Conservation (phyloP, 2,797 vertebrate genomes). For the Gobio occitaniae region DNA sequence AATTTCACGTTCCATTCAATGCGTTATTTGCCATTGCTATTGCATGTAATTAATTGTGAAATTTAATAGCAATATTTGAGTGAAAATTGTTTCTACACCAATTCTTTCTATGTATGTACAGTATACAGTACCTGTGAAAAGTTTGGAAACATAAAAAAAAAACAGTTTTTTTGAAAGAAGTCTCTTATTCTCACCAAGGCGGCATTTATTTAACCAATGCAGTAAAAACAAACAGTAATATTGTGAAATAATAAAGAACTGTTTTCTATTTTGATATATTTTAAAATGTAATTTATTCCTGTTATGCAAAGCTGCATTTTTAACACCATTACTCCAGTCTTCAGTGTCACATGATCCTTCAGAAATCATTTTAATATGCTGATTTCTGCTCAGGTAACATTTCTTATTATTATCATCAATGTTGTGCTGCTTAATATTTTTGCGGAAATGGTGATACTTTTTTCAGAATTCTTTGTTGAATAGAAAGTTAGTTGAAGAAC, state of each 20-base stretch:
- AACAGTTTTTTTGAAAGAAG: background rate
- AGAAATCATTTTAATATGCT: too few species aligned
- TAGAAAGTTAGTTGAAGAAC: background rate
- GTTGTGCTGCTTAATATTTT: too few species aligned
- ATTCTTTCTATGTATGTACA: background rate
- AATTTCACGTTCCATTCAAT: background rate
- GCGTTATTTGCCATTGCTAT: background rate
- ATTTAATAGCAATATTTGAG: background rate
- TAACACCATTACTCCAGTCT: background rate
- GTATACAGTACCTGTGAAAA: background rate
- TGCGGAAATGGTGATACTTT: too few species aligned
- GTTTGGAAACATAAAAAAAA: background rate
- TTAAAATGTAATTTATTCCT: background rate
- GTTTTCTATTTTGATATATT: background rate
- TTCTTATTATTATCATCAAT: too few species aligned
- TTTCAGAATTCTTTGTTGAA: too few species aligned
- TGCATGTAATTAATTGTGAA: background rate
- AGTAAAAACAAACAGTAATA: background rate
- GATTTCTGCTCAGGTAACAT: too few species aligned
- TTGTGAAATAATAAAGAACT: too few species aligned
- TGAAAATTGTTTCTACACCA: background rate
- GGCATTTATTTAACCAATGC: background rate
- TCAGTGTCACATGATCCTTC: too few species aligned
- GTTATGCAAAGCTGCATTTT: background rate
- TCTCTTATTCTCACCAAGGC: background rate